A percentile compares a stretch with the other conserved stretches of the same genome.
Evolutionary conservation across 1,140 invertebrate species (phyloP).

Genomic region (Drosophila teissieri): DNA sequence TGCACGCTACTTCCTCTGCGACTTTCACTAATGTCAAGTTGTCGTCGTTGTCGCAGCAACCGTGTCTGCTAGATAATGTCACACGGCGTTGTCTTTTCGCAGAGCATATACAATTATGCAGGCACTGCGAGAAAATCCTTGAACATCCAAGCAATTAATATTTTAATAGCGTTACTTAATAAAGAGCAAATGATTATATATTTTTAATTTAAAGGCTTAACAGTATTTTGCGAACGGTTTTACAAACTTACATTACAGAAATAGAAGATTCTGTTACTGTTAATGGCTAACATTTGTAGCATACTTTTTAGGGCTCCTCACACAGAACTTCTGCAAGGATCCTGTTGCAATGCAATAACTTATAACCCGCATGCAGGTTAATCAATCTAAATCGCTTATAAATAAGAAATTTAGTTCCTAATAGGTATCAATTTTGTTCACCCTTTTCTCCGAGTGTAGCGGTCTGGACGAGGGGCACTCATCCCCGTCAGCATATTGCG

Average conservation of each 20-base stretch:
- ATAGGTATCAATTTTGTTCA: no score
- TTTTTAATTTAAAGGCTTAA: background rate
- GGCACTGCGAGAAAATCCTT: conserved; percentile 2
- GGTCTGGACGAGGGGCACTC: conserved; percentile 38
- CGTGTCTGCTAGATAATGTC: conserved; percentile 80
- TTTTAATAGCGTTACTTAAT: no score
- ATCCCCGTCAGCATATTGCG: conserved; percentile 70
- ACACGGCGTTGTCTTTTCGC: conserved; percentile 51
- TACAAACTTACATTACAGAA: background rate
- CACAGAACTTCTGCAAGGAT: no score
- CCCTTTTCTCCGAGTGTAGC: background rate
- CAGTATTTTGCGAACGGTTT: no score
- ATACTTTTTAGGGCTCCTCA: background rate
- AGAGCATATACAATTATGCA: conserved; percentile 25
- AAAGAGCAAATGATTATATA: background rate
- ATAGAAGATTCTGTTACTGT: background rate
- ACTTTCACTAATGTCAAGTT: conserved; percentile 82
- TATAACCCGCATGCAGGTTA: no score
- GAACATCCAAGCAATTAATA: no score
- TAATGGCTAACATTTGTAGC: background rate
- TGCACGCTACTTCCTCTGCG: conserved; percentile 79
- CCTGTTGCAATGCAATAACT: no score
- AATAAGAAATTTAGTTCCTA: background rate
- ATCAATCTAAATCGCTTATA: background rate
- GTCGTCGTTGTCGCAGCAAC: conserved; percentile 69